Evolutionary conservation across 2,888 invertebrate species (phyloP), one percentile per base, ranked within the genome.

Genomic region (Phorcus lineatus): DNA sequence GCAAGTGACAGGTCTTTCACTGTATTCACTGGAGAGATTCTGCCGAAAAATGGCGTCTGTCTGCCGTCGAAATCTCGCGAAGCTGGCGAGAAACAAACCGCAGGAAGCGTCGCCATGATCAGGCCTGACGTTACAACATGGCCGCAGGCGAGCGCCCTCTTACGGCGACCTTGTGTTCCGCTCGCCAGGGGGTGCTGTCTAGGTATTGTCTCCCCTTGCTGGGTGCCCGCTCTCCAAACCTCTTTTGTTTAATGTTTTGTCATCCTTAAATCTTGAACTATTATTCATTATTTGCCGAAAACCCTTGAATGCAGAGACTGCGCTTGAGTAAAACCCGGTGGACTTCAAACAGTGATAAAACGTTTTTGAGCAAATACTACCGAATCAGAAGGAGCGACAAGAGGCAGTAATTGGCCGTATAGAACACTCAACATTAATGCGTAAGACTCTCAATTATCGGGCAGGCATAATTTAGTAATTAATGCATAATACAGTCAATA

Each of bases 1-100:
- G 62, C 28, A 62, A 62, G 62, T 62, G 62, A 62, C 62, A 62
- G 62, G 62, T 24, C 62, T 62, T 62, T 62, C 62, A 62, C 62
- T 28, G 16, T 62, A 62, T 62, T 62, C 62, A 62, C 28, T 28
- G 24, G 28, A 62, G 24, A 28, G 24, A 13, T 62, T 62, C 62
- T 62, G 62, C 28, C 62, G 28, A 62, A 62, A 62, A 62, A 62
- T 62, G 62, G 62, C 62, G 62, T 62, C 62, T 62, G 62, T 22
- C 62, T 62, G 62, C n/a, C 62, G 62, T 62, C 62, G 24, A 28
- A 24, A 28, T 28, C 28, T 28, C 28, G 62, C 28, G 16, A 62
- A 28, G 9, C 47, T 11, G 47, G 47, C 62, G 62, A 62, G 62
- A 62, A 62, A 62, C 28, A 62, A 62, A 62, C 62, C 62, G 62